Conservation (phyloP, 1,140 invertebrate genomes). For the Ips typographus region DNA sequence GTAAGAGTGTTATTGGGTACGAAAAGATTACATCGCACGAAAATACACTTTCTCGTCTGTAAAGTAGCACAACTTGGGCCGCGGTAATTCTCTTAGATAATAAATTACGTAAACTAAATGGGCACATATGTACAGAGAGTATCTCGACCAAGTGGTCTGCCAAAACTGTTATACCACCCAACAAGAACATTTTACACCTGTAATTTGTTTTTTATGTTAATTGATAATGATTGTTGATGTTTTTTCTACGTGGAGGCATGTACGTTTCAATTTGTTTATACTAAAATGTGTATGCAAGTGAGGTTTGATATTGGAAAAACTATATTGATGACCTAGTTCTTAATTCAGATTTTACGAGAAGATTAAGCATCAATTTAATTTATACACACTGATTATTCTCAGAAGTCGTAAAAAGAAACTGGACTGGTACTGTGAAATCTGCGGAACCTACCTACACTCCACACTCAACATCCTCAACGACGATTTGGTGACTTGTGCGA, state of each 20-base stretch:
- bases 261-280: too few species aligned
- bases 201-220: too few species aligned
- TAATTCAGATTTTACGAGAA: too few species aligned
- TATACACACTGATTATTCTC: background rate
- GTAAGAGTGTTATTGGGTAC: conserved; percentile 36
- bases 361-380: too few species aligned
- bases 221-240: too few species aligned
- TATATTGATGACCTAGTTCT: too few species aligned
- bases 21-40: conserved; percentile 16
- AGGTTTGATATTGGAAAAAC: too few species aligned
- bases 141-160: background rate
- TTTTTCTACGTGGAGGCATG: too few species aligned
- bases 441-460: conserved; percentile 45
- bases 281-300: too few species aligned
- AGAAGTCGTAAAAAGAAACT: conserved; percentile 6
- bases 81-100: conserved; percentile 28
- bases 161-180: too few species aligned
- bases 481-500: conserved; percentile 44
- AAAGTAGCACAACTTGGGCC: conserved; percentile 33
- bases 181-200: too few species aligned
- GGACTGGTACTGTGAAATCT: conserved; percentile 48
- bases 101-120: conserved; percentile 27
- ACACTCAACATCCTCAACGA: conserved; percentile 42
- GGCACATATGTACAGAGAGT: background rate
- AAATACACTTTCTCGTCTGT: conserved; percentile 33